Conservation (phyloP, 2,113 vertebrate genomes). For the Zeus faber region DNA sequence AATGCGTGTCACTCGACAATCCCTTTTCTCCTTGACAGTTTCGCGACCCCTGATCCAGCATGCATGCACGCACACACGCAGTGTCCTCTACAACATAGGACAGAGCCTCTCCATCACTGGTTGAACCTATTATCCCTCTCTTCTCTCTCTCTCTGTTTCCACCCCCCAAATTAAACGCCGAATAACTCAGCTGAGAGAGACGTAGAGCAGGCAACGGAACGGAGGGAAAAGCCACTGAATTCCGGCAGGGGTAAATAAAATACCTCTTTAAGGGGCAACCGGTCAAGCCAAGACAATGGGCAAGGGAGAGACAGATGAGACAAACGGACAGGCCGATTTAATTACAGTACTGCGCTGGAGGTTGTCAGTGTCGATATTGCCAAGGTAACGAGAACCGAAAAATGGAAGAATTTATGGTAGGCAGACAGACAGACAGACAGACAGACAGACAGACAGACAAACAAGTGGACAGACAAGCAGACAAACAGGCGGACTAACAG, state of each 20-base stretch:
- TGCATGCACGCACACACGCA: too few relatives aligned
- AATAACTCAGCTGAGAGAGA: slow-evolving; percentile 49
- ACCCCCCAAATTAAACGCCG: slow-evolving; percentile 62
- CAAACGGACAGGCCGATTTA: slow-evolving; percentile 35
- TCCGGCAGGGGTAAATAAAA: slow-evolving; percentile 57
- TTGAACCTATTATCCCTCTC: too few relatives aligned
- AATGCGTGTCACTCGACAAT: too few relatives aligned
- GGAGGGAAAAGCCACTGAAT: slow-evolving; percentile 51
- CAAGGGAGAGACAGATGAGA: slow-evolving; percentile 43
- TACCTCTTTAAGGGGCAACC: slow-evolving; percentile 62
- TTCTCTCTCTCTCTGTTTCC: slow-evolving; percentile 47
- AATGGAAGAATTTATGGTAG: slow-evolving; percentile 26
- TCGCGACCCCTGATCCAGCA: too few relatives aligned
- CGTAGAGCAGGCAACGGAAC: not conserved
- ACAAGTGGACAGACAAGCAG: too few relatives aligned
- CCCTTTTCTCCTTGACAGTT: too few relatives aligned
- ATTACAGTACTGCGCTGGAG: slow-evolving; percentile 58
- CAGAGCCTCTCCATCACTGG: too few relatives aligned
- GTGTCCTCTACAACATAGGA: too few relatives aligned
- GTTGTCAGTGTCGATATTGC: slow-evolving; percentile 39
- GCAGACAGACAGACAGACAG: too few relatives aligned
- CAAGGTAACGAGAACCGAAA: slow-evolving; percentile 25
- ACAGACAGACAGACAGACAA: not conserved
- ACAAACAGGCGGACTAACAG: too few relatives aligned
- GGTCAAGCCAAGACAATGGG: slow-evolving; percentile 48